Conservation (phyloP, 1,140 invertebrate genomes). For the Gyrodactylus bullatarudis region DNA sequence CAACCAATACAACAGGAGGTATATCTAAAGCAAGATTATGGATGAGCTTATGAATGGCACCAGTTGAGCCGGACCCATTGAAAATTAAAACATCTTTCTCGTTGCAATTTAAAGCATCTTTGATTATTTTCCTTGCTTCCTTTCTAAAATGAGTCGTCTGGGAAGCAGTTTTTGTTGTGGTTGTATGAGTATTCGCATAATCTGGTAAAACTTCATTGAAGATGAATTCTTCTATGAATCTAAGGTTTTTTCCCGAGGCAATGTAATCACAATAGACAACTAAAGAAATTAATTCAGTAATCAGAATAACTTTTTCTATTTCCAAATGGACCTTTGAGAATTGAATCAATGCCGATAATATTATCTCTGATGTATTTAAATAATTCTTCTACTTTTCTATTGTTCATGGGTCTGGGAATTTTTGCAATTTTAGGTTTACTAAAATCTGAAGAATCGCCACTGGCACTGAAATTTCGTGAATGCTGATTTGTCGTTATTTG, state of each 20-base stretch:
- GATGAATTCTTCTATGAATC: constrained; percentile 57
- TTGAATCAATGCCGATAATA: constrained; percentile 37
- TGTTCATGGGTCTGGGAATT: too few relatives aligned
- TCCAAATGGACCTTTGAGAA: constrained; percentile 43
- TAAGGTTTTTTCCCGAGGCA: constrained; percentile 28
- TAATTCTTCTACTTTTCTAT: constrained; percentile 9
- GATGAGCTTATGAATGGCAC: constrained; percentile 10
- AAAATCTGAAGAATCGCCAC: too few relatives aligned
- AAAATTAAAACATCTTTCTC: constrained; percentile 10
- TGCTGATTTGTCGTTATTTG: neutral
- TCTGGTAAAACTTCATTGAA: constrained; percentile 39
- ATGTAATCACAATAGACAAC: constrained; percentile 10
- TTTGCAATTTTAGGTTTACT: too few relatives aligned
- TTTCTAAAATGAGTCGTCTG: constrained; percentile 54
- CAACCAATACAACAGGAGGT: constrained; percentile 27
- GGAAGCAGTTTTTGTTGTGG: constrained; percentile 42
- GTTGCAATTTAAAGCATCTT: constrained; percentile 8
- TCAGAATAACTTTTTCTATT: constrained; percentile 32
- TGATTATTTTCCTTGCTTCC: constrained; percentile 14
- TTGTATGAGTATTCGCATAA: constrained; percentile 50
- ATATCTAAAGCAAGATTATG: constrained; percentile 8
- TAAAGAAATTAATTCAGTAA: neutral
- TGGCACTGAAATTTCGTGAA: neutral
- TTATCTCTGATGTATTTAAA: constrained; percentile 40
- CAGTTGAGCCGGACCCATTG: constrained; percentile 8